These are phyloP conservation scores for Pedetes capensis DNA, from an alignment of 2,113 vertebrate species.

Conservation along the genomic window DNA sequence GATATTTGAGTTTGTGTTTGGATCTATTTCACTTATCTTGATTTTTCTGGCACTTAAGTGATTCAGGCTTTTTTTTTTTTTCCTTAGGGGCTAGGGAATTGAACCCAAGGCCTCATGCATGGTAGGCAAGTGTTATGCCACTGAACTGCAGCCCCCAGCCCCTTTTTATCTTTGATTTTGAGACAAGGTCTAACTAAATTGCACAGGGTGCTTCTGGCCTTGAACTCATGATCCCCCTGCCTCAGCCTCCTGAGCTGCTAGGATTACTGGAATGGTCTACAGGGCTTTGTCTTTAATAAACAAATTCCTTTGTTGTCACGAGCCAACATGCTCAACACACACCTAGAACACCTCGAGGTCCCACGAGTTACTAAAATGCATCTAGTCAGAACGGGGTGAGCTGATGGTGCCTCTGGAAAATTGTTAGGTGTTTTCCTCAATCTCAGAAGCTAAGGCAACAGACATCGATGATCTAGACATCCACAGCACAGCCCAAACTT, in stretches of 20 bases:
- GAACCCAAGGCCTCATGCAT: no score
- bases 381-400: fast-evolving
- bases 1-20: not conserved
- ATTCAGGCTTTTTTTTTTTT: not conserved
- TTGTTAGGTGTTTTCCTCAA: not conserved
- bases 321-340: not conserved
- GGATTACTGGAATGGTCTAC: no score
- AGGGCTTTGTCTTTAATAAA: not conserved
- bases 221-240: no score
- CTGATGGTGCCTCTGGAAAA: not conserved
- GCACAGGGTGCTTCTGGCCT: no score
- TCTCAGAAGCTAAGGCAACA: not conserved
- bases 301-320: not conserved
- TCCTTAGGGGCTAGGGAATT: no score
- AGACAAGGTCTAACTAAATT: no score
- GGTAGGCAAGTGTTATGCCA: no score
- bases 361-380: no score
- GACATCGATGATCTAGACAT: no score
- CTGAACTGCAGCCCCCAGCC: no score
- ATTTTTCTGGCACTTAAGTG: not conserved
- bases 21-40: not conserved
- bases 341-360: fast-evolving
- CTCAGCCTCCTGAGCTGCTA: no score
- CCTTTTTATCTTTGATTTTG: no score
- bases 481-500: not conserved